Base-by-base conservation (phyloP, 2,113 vertebrate species). In the Casuarius casuarius region DNA sequence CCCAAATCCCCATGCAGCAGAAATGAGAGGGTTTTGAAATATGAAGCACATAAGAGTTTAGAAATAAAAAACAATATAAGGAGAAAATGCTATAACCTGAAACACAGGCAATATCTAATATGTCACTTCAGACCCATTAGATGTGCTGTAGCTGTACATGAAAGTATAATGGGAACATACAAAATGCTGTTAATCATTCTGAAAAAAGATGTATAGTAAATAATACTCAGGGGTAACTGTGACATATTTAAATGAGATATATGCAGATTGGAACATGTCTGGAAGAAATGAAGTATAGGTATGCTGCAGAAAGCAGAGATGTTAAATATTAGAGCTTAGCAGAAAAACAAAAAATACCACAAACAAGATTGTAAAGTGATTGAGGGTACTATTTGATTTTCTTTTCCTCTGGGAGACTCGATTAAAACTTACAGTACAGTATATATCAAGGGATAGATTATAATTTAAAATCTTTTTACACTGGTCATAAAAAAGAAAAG, bases 401-500 rank as follows among this genome's bases (percentile, higher is more conserved):
- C 89, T 94, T 76, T 86, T 92, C 90, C 92, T 93, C 88, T 66
- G 86, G 59, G 91, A 93, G 72, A 54, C 74, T 92, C 92, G 92
- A 96, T 97, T 95, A 96, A 97, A 97, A 94, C 56, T 84, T 97
- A 79, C 40, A 84, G 71, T 87, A 75, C 81, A 73, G 91, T 95
- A 70, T 94, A 95, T 86, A 78, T 83, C 94, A 92, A 92, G 89
- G 75, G 74, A 75, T 71, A 84, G 91, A 93, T 96, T 96, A 95
- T 93, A 94, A 97, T 97, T 96, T 97, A 72, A 96, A 95, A 92
- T 94, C 89, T 94, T 90, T 95, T 92, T 90, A 89, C 70, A 51
- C 49, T 87, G 74, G 95, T 86, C 83, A 70, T 97, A 94, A 95
- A 94, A 92, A 95, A 94, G 85, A 89, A 95, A 94, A 95, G 68